Conservation (phyloP, 2,888 invertebrate species). For the Cyaniris semiargus region DNA sequence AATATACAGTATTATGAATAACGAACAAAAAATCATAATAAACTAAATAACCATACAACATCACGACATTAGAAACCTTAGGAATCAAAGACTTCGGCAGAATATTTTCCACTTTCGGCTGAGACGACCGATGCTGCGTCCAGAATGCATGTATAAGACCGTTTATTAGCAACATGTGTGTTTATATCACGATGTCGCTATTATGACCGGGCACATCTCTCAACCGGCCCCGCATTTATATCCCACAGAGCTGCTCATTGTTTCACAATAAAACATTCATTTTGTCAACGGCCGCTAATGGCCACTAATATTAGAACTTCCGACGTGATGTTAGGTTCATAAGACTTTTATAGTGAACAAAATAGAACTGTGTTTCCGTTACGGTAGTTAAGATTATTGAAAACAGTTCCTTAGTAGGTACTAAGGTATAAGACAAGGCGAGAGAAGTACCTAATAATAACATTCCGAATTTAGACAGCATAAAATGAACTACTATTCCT, state of each 20-base stretch:
- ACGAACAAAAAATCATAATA: not conserved
- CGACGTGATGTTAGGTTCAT: conserved; percentile 44
- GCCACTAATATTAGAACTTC: conserved; percentile 74
- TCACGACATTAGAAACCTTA: not conserved
- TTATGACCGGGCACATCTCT: conserved; percentile 61
- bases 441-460: not conserved
- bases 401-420: not conserved
- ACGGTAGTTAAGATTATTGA: not conserved
- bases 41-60: not conserved
- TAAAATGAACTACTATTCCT: not conserved
- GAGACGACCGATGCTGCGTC: not conserved
- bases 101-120: not conserved
- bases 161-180: conserved; percentile 38
- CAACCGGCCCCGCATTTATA: conserved; percentile 67
- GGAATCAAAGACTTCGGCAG: not conserved
- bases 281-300: conserved; percentile 71
- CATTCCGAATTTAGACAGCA: not conserved
- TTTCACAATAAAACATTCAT: conserved; percentile 79
- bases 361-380: not conserved
- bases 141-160: not conserved
- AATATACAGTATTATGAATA: too few relatives aligned
- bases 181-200: conserved; percentile 50
- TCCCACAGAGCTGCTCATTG: conserved; percentile 72
- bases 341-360: conserved; percentile 9
- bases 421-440: not conserved